Evolutionary conservation across 2,113 vertebrate species (phyloP).

Genomic region (Clinocottus analis): DNA sequence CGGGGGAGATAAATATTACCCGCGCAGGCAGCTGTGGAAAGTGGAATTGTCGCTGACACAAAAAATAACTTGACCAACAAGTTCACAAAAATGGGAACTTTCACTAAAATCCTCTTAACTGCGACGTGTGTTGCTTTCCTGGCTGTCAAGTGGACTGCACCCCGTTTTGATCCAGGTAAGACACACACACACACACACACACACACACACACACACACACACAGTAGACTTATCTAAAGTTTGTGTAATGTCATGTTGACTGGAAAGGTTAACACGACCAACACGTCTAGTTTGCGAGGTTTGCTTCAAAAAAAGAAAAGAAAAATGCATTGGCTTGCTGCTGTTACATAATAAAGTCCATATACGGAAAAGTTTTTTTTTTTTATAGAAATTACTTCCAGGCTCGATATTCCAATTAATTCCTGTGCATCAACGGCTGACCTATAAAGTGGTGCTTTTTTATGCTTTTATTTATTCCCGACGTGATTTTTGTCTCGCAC

Average conservation of each 20-base stretch:
- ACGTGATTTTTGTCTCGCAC: too few relatives aligned
- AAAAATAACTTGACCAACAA: neutral
- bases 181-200: neutral
- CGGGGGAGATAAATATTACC: neutral
- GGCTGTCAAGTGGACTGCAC: slow-evolving; percentile 69
- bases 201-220: neutral
- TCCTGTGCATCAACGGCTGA: neutral
- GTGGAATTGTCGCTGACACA: neutral
- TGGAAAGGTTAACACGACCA: too few relatives aligned
- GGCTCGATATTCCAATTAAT: neutral
- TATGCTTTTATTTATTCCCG: neutral
- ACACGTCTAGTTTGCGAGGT: neutral
- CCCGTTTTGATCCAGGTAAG: slow-evolving; percentile 77
- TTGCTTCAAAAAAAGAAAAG: neutral
- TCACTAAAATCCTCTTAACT: slow-evolving; percentile 56
- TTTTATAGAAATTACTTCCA: neutral
- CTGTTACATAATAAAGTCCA: neutral
- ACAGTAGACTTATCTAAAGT: neutral
- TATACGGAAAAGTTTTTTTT: neutral
- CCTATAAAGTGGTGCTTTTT: neutral
- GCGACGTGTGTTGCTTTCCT: slow-evolving; percentile 66
- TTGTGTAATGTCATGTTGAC: neutral
- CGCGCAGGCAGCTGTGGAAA: neutral
- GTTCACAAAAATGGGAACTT: slow-evolving; percentile 61
- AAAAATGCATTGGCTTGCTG: neutral